Evolutionary conservation across 2,888 invertebrate species (phyloP).

Genomic region (Latrodectus hesperus): DNA sequence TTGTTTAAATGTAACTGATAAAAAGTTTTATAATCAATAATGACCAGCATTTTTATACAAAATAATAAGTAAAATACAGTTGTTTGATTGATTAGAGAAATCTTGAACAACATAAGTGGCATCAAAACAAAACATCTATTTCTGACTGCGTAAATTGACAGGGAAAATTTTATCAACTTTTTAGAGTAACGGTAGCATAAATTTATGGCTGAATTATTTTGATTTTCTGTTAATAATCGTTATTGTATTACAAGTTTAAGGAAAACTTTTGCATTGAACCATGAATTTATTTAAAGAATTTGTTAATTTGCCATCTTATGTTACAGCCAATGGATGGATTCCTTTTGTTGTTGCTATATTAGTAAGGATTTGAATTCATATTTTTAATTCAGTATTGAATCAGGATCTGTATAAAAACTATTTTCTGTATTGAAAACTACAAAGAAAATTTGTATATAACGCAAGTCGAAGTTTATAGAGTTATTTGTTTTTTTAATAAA

Average conservation of each 20-base stretch:
- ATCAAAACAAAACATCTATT: background rate
- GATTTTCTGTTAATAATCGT: background rate
- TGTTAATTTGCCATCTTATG: conserved; percentile 47
- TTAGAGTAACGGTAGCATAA: background rate
- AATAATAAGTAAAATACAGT: no score
- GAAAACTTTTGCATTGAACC: background rate
- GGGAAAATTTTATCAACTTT: background rate
- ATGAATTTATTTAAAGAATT: conserved; percentile 41
- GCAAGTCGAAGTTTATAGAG: no score
- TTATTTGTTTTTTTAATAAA: no score
- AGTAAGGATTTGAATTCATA: conserved; percentile 34
- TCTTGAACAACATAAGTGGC: background rate
- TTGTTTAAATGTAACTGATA: no score
- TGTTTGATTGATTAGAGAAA: no score
- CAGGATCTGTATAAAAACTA: no score
- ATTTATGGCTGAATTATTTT: background rate
- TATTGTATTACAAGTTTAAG: background rate
- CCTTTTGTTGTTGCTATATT: conserved; percentile 74
- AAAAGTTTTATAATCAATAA: background rate
- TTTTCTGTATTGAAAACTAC: no score
- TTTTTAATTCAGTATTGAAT: no score
- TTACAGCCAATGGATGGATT: conserved; percentile 74
- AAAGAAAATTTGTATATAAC: no score
- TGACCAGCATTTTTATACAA: background rate
- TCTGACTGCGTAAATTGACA: conserved; percentile 1